A percentile compares a stretch with the other conserved stretches of the same genome.
These are phyloP conservation scores for Sylvietta virens DNA, from an alignment of 2,113 vertebrate species.

Conservation along the genomic window DNA sequence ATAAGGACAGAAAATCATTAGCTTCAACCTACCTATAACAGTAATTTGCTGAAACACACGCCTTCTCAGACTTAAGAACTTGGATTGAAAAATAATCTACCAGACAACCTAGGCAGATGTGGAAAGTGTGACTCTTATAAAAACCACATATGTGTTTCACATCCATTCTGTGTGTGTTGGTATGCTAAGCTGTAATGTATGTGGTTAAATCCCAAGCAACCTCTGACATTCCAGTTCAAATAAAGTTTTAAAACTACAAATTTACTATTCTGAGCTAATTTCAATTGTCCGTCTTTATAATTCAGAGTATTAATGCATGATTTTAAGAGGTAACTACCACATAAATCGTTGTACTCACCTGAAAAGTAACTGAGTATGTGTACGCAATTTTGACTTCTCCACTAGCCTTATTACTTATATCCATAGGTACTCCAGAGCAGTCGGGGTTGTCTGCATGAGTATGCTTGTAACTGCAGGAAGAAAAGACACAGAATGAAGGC, in stretches of 20 bases:
- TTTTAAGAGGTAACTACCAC: neutral
- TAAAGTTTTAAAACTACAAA: neutral
- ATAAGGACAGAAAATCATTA: neutral
- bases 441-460: constrained; percentile 69
- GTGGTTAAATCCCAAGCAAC: neutral
- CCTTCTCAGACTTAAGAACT: neutral
- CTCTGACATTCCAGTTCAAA: neutral
- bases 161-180: neutral
- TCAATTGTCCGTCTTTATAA: neutral
- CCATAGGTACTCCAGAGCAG: constrained; percentile 87
- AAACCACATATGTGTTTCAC: neutral
- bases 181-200: neutral
- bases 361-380: constrained; percentile 87
- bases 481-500: neutral
- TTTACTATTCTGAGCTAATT: neutral
- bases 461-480: constrained; percentile 81
- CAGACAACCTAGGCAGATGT: neutral
- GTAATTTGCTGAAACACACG: neutral
- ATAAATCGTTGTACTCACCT: constrained; percentile 70
- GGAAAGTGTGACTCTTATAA: neutral
- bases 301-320: neutral
- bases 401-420: constrained; percentile 80
- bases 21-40: neutral
- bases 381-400: constrained; percentile 82
- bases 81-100: neutral